Evolutionary conservation across 2,888 invertebrate genomes (phyloP).

Genomic region (Subacronicta megacephala): DNA sequence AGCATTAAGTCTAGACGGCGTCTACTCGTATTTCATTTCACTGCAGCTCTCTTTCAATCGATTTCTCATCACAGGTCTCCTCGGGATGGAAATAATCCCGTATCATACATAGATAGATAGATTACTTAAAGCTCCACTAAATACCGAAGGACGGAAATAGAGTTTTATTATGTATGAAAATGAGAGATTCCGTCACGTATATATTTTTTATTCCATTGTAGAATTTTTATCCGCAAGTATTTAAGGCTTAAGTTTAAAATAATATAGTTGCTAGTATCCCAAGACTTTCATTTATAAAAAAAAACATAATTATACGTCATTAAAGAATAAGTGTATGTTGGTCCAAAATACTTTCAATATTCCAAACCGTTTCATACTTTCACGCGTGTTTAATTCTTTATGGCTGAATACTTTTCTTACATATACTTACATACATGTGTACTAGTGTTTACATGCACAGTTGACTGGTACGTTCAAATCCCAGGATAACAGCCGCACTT

Average conservation of each 20-base stretch:
- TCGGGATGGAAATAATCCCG: slow-evolving; percentile 51
- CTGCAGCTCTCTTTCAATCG: slow-evolving; percentile 43
- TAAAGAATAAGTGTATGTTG: neutral
- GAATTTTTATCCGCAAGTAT: slow-evolving; percentile 36
- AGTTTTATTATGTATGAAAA: slow-evolving; percentile 40
- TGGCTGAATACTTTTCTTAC: no score
- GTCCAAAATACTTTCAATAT: slow-evolving; percentile 9
- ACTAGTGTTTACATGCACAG: no score
- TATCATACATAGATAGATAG: no score
- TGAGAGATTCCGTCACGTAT: slow-evolving; percentile 37
- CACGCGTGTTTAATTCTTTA: slow-evolving; percentile 17
- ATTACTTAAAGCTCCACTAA: slow-evolving; percentile 43
- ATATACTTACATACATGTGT: no score
- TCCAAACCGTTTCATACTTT: slow-evolving; percentile 8
- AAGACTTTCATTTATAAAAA: slow-evolving; percentile 16
- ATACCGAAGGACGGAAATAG: slow-evolving; percentile 30
- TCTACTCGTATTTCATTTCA: slow-evolving; percentile 37
- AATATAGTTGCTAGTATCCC: slow-evolving; percentile 8
- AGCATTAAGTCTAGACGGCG: slow-evolving; percentile 46
- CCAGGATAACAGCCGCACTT: no score
- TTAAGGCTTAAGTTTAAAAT: slow-evolving; percentile 23
- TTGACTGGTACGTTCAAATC: no score
- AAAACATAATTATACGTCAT: neutral
- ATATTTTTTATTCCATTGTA: slow-evolving; percentile 37
- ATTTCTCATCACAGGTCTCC: slow-evolving; percentile 52